phyloP scores from a whole-genome alignment of 2,797 vertebrate species.

The Argyrosomus regius region DNA sequence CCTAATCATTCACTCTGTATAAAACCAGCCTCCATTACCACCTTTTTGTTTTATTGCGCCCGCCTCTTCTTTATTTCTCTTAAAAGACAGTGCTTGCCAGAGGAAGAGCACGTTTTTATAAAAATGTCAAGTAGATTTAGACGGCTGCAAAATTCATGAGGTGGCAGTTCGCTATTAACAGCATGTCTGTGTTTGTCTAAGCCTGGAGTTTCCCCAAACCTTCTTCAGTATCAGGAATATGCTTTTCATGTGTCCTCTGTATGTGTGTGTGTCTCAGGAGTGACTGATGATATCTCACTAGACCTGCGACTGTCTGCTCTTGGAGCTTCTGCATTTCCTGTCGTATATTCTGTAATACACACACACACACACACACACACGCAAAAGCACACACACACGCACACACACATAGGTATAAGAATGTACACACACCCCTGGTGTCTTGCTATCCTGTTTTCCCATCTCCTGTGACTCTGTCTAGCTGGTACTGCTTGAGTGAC shows the following conservation, averaged over 20 bases:
- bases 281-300: conserved; percentile 68
- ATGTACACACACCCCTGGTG: conserved; percentile 44
- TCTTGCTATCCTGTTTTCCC: conserved; percentile 66
- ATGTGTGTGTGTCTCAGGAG: conserved; percentile 39
- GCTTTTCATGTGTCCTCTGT: conserved; percentile 40
- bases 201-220: conserved; percentile 52
- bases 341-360: conserved; percentile 31
- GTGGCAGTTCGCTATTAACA: conserved; percentile 64
- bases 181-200: conserved; percentile 47
- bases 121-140: conserved; percentile 75
- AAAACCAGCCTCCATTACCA: neutral
- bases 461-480: conserved; percentile 73
- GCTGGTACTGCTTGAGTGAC: conserved; percentile 76
- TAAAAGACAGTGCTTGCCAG: conserved; percentile 39
- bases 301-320: conserved; percentile 45
- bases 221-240: conserved; percentile 36
- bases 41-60: conserved; percentile 21
- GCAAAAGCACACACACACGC: neutral
- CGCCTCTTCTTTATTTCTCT: conserved; percentile 34
- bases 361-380: conserved; percentile 25
- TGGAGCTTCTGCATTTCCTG: conserved; percentile 47
- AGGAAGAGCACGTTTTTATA: conserved; percentile 38
- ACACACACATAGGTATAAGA: conserved; percentile 33
- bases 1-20: conserved; percentile 21
- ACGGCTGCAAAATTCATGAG: conserved; percentile 70